These are phyloP conservation scores for Tribolium madens DNA, from an alignment of 1,140 invertebrate species.

Conservation along the genomic window DNA sequence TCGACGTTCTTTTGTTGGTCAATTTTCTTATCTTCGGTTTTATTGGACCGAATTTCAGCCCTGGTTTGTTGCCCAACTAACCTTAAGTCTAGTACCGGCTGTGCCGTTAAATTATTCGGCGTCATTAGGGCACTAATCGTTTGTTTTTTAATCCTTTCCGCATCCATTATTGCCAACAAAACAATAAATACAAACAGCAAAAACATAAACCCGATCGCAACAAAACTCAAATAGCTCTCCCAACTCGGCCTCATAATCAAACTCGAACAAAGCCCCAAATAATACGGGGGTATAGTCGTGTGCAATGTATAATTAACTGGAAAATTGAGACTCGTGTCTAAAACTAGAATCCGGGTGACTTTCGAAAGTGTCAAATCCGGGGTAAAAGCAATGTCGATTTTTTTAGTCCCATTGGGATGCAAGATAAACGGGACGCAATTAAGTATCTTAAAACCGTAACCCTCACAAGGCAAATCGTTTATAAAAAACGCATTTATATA, in stretches of 20 bases:
- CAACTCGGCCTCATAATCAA: slow-evolving; percentile 82
- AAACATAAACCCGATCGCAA: slow-evolving; percentile 73
- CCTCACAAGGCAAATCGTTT: slow-evolving; percentile 82
- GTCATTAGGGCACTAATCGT: slow-evolving; percentile 52
- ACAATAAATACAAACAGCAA: slow-evolving; percentile 77
- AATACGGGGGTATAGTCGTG: slow-evolving; percentile 83
- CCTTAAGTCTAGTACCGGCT: slow-evolving; percentile 74
- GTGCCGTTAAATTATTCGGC: slow-evolving; percentile 66
- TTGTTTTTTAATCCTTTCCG: slow-evolving; percentile 76
- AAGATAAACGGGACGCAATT: slow-evolving; percentile 88
- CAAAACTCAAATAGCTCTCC: slow-evolving; percentile 81
- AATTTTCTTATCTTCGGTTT: slow-evolving; percentile 48
- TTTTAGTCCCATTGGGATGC: slow-evolving; percentile 83
- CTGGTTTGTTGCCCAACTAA: slow-evolving; percentile 59
- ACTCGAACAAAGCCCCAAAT: slow-evolving; percentile 80
- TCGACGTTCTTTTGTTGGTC: slow-evolving; percentile 35
- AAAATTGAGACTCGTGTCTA: slow-evolving; percentile 72
- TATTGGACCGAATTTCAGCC: slow-evolving; percentile 58
- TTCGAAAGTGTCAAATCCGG: slow-evolving; percentile 92
- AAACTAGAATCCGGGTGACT: slow-evolving; percentile 75
- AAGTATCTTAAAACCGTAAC: slow-evolving; percentile 80
- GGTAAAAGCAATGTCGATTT: slow-evolving; percentile 92
- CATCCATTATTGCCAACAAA: slow-evolving; percentile 80
- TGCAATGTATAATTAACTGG: slow-evolving; percentile 80
- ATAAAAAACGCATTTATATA: slow-evolving; percentile 82